Percentiles rank a stretch among this genome's conserved stretches.
These are phyloP conservation scores for Pyxicephalus adspersus DNA, from an alignment of 2,113 vertebrate genomes.

Conservation along the genomic window DNA sequence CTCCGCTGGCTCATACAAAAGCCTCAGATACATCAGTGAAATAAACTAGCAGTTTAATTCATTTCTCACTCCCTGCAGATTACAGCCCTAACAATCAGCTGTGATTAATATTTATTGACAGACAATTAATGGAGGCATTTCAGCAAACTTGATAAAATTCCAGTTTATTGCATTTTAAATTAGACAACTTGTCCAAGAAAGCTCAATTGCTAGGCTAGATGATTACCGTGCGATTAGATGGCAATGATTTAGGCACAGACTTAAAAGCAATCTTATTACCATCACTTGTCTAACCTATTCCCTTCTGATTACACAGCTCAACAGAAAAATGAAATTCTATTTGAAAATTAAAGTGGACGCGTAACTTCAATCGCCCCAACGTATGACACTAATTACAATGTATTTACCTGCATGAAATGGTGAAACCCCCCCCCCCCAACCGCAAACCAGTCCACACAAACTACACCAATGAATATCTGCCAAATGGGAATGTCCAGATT, in stretches of 20 bases:
- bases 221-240: constrained; percentile 38
- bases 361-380: neutral
- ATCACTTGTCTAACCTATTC: constrained; percentile 19
- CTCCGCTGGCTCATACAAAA: too few species aligned
- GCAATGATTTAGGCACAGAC: constrained; percentile 18
- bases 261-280: constrained; percentile 45
- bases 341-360: constrained; percentile 13
- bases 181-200: constrained; percentile 32
- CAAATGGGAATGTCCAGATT: too few species aligned
- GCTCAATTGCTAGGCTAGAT: constrained; percentile 37
- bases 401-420: constrained; percentile 67
- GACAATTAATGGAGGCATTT: constrained; percentile 42
- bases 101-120: constrained; percentile 50
- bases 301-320: constrained; percentile 12
- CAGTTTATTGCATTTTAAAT: constrained; percentile 45
- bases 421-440: constrained; percentile 47
- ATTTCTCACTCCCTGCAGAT: constrained; percentile 15
- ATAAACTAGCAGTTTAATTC: constrained; percentile 5
- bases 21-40: neutral
- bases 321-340: constrained; percentile 34
- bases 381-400: neutral
- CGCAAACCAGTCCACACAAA: constrained; percentile 64
- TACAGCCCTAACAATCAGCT: constrained; percentile 9
- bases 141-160: constrained; percentile 41
- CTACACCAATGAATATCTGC: constrained; percentile 65